Evolutionary conservation across 2,797 vertebrate species (phyloP).

Genomic region (Coluber constrictor): DNA sequence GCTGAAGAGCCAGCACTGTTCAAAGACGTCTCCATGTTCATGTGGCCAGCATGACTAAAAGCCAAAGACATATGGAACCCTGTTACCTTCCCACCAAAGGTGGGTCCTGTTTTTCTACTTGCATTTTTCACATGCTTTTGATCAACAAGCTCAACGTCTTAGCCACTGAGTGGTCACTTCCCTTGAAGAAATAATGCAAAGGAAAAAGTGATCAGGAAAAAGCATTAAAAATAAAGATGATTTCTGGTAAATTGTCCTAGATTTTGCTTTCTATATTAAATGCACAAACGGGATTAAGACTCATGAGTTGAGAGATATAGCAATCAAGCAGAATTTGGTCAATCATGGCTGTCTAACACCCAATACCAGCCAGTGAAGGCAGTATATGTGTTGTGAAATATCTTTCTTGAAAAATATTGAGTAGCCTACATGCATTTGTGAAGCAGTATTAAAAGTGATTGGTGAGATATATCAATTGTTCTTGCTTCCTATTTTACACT

Average conservation of each 20-base stretch:
- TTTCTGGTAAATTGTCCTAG: not conserved
- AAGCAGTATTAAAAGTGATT: not conserved
- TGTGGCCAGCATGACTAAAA: too few species aligned
- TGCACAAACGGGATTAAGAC: not conserved
- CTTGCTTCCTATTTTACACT: not conserved
- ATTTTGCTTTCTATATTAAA: not conserved
- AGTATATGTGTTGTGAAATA: not conserved
- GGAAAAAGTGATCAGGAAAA: not conserved
- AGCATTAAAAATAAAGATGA: not conserved
- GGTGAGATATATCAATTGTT: not conserved
- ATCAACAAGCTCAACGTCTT: too few species aligned
- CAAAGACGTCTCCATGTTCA: too few species aligned
- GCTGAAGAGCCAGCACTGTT: too few species aligned
- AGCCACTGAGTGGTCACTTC: too few species aligned
- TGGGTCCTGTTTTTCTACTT: too few species aligned
- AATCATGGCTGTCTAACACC: not conserved
- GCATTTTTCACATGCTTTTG: too few species aligned
- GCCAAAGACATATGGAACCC: too few species aligned
- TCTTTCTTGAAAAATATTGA: not conserved
- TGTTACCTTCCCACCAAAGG: too few species aligned
- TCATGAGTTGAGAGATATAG: not conserved
- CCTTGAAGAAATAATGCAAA: not conserved
- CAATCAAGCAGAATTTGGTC: not conserved
- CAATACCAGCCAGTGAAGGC: not conserved
- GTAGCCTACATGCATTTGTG: not conserved